phyloP scores from a whole-genome alignment of 2,113 vertebrate species.

The Mobula hypostoma region DNA sequence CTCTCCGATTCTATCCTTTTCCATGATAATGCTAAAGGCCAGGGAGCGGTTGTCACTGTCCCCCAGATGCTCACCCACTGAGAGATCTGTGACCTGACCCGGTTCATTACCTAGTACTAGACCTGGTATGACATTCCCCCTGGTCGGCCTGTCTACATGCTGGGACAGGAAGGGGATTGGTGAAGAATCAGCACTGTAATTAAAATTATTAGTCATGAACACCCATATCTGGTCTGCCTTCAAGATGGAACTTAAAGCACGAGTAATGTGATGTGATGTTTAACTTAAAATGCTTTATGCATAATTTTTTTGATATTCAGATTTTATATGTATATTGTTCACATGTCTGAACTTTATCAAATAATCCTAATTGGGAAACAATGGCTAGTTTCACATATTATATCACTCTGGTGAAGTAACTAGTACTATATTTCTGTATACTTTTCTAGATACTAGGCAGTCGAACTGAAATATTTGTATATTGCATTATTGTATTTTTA shows the following conservation, averaged over 20 bases:
- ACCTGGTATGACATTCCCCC: too few relatives aligned
- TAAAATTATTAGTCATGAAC: not conserved
- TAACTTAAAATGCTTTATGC: too few relatives aligned
- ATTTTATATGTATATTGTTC: not conserved
- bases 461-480: not conserved
- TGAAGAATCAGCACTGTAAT: not conserved
- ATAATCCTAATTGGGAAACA: not conserved
- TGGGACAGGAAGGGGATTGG: not conserved
- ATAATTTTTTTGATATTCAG: not conserved
- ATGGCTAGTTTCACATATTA: not conserved
- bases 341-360: not conserved
- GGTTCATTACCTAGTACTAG: too few relatives aligned
- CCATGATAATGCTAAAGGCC: too few relatives aligned
- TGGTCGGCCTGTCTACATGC: too few relatives aligned
- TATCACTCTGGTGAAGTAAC: not conserved
- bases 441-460: not conserved
- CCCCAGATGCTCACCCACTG: too few relatives aligned
- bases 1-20: too few relatives aligned
- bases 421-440: not conserved
- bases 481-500: not conserved
- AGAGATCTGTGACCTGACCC: too few relatives aligned
- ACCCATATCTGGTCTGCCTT: not conserved
- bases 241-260: not conserved
- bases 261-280: too few relatives aligned
- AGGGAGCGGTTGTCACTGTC: too few relatives aligned